Percentiles rank a stretch among this genome's conserved stretches.
phyloP scores from a whole-genome alignment of 2,113 vertebrate species.

The Pampusana beccarii region DNA sequence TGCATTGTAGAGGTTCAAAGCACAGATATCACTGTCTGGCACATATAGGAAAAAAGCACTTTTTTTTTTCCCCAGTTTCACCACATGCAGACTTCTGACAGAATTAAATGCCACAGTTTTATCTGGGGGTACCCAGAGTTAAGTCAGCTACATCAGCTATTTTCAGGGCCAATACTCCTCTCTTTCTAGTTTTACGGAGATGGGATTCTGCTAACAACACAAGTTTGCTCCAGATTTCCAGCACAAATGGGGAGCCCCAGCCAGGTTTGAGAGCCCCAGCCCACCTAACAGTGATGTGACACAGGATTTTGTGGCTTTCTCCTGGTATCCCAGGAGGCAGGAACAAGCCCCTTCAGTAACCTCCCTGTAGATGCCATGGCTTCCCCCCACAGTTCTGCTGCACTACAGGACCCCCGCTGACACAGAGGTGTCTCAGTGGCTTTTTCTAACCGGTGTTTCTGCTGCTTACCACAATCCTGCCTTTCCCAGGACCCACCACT shows the following conservation, averaged over 20 bases:
- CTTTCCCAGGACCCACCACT: background rate
- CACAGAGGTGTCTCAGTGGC: background rate
- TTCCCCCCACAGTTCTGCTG: background rate
- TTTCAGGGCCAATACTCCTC: background rate
- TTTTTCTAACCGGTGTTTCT: background rate
- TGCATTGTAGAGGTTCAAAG: background rate
- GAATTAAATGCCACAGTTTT: background rate
- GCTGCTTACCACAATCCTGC: background rate
- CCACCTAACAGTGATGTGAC: background rate
- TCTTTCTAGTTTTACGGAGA: background rate
- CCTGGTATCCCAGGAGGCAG: background rate
- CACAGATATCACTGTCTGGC: background rate
- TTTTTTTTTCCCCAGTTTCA: background rate
- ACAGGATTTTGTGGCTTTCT: background rate
- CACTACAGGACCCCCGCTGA: background rate
- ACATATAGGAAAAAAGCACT: background rate
- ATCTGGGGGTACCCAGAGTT: background rate
- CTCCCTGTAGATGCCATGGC: background rate
- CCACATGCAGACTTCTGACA: background rate
- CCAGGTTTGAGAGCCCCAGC: background rate
- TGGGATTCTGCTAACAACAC: background rate
- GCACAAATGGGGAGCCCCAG: rapidly evolving
- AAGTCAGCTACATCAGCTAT: background rate
- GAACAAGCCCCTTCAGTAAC: background rate
- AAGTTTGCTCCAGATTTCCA: background rate